These are phyloP conservation scores for Vollenhovia emeryi DNA, from an alignment of 1,140 invertebrate genomes.

Conservation along the genomic window DNA sequence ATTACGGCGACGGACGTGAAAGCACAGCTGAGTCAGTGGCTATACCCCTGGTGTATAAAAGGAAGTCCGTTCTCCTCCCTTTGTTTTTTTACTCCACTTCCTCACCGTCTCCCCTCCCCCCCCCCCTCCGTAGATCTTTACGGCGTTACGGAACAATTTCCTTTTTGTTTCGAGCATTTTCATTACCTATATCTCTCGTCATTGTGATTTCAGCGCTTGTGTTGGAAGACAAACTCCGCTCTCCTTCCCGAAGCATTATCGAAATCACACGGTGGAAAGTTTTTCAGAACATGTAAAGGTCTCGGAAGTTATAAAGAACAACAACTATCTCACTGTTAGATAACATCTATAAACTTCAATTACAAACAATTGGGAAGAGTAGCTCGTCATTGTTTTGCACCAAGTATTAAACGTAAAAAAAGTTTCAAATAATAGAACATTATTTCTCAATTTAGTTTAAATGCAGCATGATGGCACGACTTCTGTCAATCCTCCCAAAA, in stretches of 20 bases:
- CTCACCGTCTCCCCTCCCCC: not conserved
- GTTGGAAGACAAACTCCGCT: not conserved
- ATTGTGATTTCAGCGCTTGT: not conserved
- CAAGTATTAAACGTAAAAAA: not conserved
- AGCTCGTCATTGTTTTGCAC: not conserved
- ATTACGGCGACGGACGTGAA: slow-evolving; percentile 71
- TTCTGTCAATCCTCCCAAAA: not conserved
- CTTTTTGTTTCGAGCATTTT: slow-evolving; percentile 48
- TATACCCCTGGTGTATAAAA: slow-evolving; percentile 66
- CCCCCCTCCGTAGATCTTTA: slow-evolving; percentile 46
- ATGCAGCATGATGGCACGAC: not conserved
- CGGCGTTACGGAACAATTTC: slow-evolving; percentile 34
- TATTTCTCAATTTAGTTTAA: not conserved
- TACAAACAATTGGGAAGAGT: not conserved
- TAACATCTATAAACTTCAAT: not conserved
- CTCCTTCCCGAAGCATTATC: slow-evolving; percentile 2
- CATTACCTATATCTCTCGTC: slow-evolving; percentile 23
- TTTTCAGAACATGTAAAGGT: not conserved
- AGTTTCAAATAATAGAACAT: not conserved
- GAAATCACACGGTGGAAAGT: not conserved
- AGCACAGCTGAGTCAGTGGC: slow-evolving; percentile 74
- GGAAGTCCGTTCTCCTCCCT: slow-evolving; percentile 61
- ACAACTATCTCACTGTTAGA: not conserved
- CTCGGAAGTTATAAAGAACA: not conserved
- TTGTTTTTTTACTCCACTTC: not conserved